Evolutionary conservation across 2,797 vertebrate species (phyloP).

Genomic region (Crypturellus tataupa): DNA sequence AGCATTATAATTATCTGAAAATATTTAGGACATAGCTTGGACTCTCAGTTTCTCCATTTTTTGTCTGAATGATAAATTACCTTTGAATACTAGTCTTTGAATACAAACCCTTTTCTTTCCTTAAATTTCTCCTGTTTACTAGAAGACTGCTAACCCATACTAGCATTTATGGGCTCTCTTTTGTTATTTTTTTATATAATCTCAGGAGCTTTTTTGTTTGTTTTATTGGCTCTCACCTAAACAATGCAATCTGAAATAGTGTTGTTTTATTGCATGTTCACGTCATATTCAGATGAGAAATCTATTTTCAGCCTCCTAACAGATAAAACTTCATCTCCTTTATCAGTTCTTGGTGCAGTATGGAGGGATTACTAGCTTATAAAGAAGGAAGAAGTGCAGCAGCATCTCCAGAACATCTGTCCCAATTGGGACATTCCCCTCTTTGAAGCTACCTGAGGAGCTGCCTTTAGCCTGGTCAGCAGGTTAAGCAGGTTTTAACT

Average conservation of each 20-base stretch:
- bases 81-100: background rate
- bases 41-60: background rate
- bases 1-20: background rate
- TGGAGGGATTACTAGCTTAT: background rate
- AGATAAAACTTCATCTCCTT: background rate
- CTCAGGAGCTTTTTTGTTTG: background rate
- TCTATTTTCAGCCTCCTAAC: background rate
- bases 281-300: background rate
- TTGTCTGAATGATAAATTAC: background rate
- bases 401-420: background rate
- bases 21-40: background rate
- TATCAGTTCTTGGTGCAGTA: accelerated
- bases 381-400: background rate
- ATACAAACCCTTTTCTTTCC: background rate
- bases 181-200: background rate
- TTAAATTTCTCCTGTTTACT: background rate
- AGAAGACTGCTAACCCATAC: background rate
- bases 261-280: background rate
- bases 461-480: background rate
- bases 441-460: background rate
- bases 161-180: background rate
- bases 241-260: background rate
- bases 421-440: background rate
- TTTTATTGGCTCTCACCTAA: background rate
- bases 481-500: no score